Evolutionary conservation across 2,797 vertebrate species (phyloP), one percentile per base, ranked within the genome.

Genomic region (Tenualosa thibaudeaui): DNA sequence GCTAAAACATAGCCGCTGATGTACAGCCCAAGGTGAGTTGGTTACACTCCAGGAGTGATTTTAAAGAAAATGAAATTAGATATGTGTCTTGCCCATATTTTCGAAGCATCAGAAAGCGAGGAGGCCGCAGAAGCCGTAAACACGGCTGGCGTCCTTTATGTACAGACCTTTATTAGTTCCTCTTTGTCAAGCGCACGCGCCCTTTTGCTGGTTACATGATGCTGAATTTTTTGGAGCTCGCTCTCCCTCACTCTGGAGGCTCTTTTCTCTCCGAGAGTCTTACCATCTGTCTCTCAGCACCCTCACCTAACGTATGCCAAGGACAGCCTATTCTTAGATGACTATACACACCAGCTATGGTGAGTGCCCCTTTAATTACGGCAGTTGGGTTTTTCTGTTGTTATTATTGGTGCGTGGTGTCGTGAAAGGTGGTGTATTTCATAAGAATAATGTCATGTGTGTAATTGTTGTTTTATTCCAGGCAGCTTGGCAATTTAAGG

Each of bases 271-370:
- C 65, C 10, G 71, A 46, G 71, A 43, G 51, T 85, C 88, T 88
- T 86, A 89, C 95, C 95, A 96, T 95, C 95, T 96, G 94, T 91
- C 94, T 91, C 94, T 53, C 94, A 94, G 93, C 93, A 91, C 90
- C 93, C 90, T 89, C 86, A 87, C 89, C 53, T 86, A 88, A 87
- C 9, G 19, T 62, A 62, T 81, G 92, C 94, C 93, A 95, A 91
- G 87, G 91, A 83, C 90, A 91, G 89, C 90, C 92, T 93, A 92
- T 92, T 83, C 90, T 62, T 91, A 87, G 84, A 19, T 78, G 85
- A 84, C 83, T 85, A 84, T 82, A 86, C 86, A 86, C 86, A 81
- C 84, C 83, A 46, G 81, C 81, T 86, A 86, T 19, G 81, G 83
- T 65, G 40, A 46, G 86, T 68, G 75, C 88, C 15, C 84, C 82